Evolutionary conservation across 2,113 vertebrate genomes (phyloP).

Genomic region (Laterallus jamaicensis): DNA sequence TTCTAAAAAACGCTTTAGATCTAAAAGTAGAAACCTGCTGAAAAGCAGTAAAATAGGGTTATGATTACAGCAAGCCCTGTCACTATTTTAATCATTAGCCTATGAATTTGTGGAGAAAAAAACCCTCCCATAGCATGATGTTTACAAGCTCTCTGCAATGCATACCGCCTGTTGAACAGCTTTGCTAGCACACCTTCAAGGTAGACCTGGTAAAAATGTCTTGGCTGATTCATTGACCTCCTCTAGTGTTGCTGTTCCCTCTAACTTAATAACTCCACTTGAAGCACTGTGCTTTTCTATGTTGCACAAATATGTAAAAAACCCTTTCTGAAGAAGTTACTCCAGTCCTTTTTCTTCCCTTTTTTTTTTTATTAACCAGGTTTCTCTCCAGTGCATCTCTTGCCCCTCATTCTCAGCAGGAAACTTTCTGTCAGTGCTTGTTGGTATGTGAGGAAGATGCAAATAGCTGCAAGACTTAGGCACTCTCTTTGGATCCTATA

Average conservation of each 20-base stretch:
- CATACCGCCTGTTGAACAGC: neutral
- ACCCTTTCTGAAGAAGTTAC: neutral
- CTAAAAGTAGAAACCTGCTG: neutral
- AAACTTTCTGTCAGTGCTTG: neutral
- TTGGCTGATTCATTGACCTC: neutral
- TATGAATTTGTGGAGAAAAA: neutral
- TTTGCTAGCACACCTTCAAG: neutral
- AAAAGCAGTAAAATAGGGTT: neutral
- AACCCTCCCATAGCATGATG: fast-evolving
- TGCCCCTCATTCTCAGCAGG: neutral
- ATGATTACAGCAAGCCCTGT: neutral
- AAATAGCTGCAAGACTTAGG: constrained; percentile 32
- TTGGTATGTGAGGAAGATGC: constrained; percentile 12
- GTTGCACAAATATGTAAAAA: neutral
- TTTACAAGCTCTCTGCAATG: neutral
- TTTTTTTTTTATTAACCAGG: neutral
- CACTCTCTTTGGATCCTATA: constrained; percentile 3
- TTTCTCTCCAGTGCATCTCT: neutral
- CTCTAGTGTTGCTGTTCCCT: neutral
- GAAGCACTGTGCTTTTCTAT: neutral
- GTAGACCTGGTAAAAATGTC: neutral
- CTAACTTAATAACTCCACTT: neutral
- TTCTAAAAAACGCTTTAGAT: neutral
- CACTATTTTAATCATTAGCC: neutral
- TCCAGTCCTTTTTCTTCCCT: neutral